These are phyloP conservation scores for Elmis aenea DNA, from an alignment of 2,888 invertebrate species.

Conservation along the genomic window DNA sequence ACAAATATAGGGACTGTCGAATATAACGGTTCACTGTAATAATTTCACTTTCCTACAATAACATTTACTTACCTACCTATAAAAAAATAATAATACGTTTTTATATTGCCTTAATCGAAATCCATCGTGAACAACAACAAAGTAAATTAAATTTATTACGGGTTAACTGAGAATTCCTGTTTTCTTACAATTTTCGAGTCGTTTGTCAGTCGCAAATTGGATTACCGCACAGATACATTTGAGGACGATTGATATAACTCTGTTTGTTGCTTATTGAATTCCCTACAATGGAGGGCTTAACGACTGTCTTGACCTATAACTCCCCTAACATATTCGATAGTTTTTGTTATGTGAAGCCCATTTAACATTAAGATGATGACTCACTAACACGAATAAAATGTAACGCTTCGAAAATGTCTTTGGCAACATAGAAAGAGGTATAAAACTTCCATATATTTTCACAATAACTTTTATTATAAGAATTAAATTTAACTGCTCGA, in stretches of 20 bases:
- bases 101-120: too few species aligned
- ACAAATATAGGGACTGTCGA: too few species aligned
- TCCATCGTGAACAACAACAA: too few species aligned
- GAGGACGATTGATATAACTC: slow-evolving; percentile 23
- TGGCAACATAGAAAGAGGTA: neutral
- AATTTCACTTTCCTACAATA: too few species aligned
- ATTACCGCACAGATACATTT: slow-evolving; percentile 27
- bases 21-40: too few species aligned
- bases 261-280: slow-evolving; percentile 22
- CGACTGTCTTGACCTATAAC: slow-evolving; percentile 10
- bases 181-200: slow-evolving; percentile 35
- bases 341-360: too few species aligned
- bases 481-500: slow-evolving; percentile 29
- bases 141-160: slow-evolving; percentile 29
- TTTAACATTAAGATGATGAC: too few species aligned
- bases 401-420: too few species aligned
- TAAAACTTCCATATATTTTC: slow-evolving; percentile 11
- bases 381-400: too few species aligned
- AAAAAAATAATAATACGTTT: too few species aligned
- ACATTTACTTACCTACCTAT: too few species aligned
- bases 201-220: slow-evolving; percentile 31
- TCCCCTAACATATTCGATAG: too few species aligned
- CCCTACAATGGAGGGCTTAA: slow-evolving; percentile 13
- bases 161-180: slow-evolving; percentile 30
- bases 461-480: slow-evolving; percentile 25